A percentile compares a stretch with the other conserved stretches of the same genome.
These are phyloP conservation scores for Apis florea DNA, from an alignment of 1,140 invertebrate species.

Conservation along the genomic window DNA sequence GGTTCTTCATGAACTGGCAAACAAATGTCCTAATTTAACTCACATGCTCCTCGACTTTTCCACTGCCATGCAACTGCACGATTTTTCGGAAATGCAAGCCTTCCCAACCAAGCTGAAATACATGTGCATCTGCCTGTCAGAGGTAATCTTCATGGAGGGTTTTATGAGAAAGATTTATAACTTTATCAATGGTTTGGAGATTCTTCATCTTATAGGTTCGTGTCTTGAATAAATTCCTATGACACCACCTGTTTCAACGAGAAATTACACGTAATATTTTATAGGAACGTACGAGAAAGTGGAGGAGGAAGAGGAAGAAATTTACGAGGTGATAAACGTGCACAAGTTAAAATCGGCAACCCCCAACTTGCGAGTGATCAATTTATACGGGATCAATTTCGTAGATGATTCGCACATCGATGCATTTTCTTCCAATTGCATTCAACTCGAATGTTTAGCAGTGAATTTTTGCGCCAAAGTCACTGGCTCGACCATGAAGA, in stretches of 20 bases:
- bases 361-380: constrained; percentile 96
- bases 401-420: constrained; percentile 99
- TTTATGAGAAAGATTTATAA: constrained; percentile 99
- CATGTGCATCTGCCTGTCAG: constrained; percentile 98
- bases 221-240: constrained; percentile 15
- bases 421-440: constrained; percentile 96
- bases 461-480: constrained; percentile 98
- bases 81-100: constrained; percentile 98
- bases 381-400: constrained; percentile 98
- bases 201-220: constrained; percentile 97
- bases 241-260: background rate
- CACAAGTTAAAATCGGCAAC: constrained; percentile 98
- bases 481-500: constrained; percentile 97
- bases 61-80: constrained; percentile 99
- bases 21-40: constrained; percentile 98
- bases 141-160: constrained; percentile 99
- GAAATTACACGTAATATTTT: constrained; percentile 27
- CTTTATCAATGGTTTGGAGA: constrained; percentile 99
- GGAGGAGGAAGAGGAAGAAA: constrained; percentile 99
- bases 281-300: constrained; percentile 98
- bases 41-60: constrained; percentile 98
- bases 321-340: constrained; percentile 99
- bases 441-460: constrained; percentile 97
- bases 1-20: constrained; percentile 97
- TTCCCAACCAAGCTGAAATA: constrained; percentile 99